Evolutionary conservation across 2,113 vertebrate species (phyloP).

Genomic region (Barnardius zonarius): DNA sequence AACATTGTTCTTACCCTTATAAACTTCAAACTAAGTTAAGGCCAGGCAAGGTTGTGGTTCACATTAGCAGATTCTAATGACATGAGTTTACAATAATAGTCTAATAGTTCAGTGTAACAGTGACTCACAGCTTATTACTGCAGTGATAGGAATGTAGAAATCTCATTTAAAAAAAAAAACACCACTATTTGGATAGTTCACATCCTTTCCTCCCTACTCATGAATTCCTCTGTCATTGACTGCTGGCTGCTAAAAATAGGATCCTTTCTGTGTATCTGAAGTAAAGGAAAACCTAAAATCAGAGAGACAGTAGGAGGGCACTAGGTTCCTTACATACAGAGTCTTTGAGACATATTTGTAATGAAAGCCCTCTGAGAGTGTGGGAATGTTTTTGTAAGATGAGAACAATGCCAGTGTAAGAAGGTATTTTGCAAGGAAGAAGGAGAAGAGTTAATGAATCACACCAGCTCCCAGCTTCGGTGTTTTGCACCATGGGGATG

Average conservation of each 20-base stretch:
- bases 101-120: constrained; percentile 24
- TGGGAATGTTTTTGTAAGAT: not conserved
- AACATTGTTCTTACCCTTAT: not conserved
- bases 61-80: constrained; percentile 7
- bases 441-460: not conserved
- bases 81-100: constrained; percentile 23
- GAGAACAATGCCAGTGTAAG: not conserved
- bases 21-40: not conserved
- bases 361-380: not conserved
- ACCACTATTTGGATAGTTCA: constrained; percentile 10
- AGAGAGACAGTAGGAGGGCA: not conserved
- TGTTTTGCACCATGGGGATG: not conserved
- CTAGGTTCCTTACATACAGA: not conserved
- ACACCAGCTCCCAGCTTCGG: not conserved
- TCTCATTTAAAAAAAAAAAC: constrained; percentile 1
- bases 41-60: not conserved
- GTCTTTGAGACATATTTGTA: not conserved
- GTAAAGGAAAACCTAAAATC: constrained; percentile 27
- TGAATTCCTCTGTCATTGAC: constrained; percentile 37
- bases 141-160: constrained; percentile 11
- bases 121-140: constrained; percentile 45
- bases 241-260: constrained; percentile 45
- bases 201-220: constrained; percentile 62
- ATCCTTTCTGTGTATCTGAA: not conserved
- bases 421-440: not conserved